Evolutionary conservation across 2,888 invertebrate genomes (phyloP), one percentile per base, ranked within the genome.

Genomic region (Halocaridina rubra): DNA sequence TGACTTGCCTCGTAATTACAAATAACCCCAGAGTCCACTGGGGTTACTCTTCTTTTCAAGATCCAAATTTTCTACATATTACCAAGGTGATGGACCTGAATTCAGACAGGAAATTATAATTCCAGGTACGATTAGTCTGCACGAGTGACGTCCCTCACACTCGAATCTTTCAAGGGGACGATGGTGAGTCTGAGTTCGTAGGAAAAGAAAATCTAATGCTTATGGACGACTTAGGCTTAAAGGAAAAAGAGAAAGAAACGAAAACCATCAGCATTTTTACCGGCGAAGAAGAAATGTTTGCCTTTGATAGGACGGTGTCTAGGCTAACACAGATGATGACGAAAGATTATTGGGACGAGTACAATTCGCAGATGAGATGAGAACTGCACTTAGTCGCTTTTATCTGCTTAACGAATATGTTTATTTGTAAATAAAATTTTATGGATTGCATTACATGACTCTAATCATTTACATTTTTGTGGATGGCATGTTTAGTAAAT

Each of bases 271-370:
- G 96, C 90, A 95, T 99, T 89, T 99, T 99, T 90, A 98, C 98
- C 0, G 99, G 99, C 0, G 97, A 97, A 91, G 99, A 99, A 91
- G 99, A 99, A 92, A 92, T 97, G 89, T 99, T 99, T 91, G 99
- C 99, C 0, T 98, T 96, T 90, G 97, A 98, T 90, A 93, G 99
- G 81, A 98, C 98, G 27, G 91, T 98, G 30, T 99, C 99, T 0
- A 93, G 99, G 88, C 93, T 99, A 46, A 94, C 95, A 89, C 98
- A 99, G 93, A 99, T 99, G 99, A 97, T 98, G 91, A 96, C 96
- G 0, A 94, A 95, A 80, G 95, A 96, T 88, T 99, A 99, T 91
- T 98, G 98, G 98, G 93, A 95, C 75, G 93, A 94, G 90, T 96
- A 95, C 95, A 94, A 94, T 10, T 46, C 39, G 5, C 76, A 86